A percentile compares a stretch with the other conserved stretches of the same genome.
These are phyloP conservation scores for Hanleya hanleyi DNA, from an alignment of 2,888 invertebrate genomes.

Conservation along the genomic window DNA sequence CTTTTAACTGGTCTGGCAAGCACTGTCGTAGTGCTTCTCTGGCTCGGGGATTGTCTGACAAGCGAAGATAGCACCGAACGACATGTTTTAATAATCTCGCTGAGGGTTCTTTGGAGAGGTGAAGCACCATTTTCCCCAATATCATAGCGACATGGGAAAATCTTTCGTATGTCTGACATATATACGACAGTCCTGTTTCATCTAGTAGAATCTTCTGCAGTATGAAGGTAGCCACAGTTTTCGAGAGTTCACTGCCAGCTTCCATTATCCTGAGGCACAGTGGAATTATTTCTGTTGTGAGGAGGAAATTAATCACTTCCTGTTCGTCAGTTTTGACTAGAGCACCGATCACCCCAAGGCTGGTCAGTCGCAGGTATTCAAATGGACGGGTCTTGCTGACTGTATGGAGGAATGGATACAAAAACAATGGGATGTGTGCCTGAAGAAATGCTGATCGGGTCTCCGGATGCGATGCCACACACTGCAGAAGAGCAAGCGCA, in stretches of 20 bases:
- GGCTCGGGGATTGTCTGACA: constrained; percentile 98
- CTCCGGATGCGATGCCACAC: constrained; percentile 99
- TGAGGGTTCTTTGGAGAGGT: constrained; percentile 97
- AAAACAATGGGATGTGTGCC: constrained; percentile 97
- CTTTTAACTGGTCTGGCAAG: constrained; percentile 96
- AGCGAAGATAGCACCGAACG: constrained; percentile 95
- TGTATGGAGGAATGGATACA: constrained; percentile 99
- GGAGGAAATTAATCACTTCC: constrained; percentile 97
- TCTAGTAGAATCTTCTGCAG: constrained; percentile 98
- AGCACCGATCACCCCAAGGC: constrained; percentile 98
- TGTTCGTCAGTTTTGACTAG: constrained; percentile 99
- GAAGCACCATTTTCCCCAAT: constrained; percentile 98
- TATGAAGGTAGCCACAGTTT: constrained; percentile 99
- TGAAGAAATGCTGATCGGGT: constrained; percentile 92
- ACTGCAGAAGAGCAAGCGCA: constrained; percentile 97
- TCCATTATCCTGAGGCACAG: constrained; percentile 99
- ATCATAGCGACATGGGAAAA: constrained; percentile 99
- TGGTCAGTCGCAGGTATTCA: constrained; percentile 98
- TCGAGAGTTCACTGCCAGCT: constrained; percentile 97
- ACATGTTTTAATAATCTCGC: constrained; percentile 98
- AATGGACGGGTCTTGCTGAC: constrained; percentile 99
- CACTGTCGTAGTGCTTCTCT: constrained; percentile 97
- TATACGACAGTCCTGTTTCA: constrained; percentile 97
- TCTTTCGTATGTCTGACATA: constrained; percentile 99
- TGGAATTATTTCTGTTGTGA: constrained; percentile 99